phyloP scores from a whole-genome alignment of 2,797 vertebrate genomes.

The Podargus strigoides region DNA sequence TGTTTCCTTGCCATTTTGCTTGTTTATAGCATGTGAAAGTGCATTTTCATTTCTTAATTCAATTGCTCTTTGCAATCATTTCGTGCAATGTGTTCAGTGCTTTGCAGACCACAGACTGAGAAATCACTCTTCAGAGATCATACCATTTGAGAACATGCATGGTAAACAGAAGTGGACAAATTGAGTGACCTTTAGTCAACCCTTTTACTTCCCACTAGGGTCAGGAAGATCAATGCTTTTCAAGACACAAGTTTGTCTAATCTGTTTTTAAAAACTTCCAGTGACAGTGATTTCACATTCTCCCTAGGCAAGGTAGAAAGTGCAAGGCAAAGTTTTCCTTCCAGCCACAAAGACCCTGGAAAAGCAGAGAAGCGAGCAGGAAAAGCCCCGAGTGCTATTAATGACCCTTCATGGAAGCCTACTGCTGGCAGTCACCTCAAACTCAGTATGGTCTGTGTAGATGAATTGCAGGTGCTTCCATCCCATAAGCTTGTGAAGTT shows the following conservation, averaged over 20 bases:
- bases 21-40: background rate
- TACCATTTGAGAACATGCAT: background rate
- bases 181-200: background rate
- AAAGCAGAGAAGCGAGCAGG: background rate
- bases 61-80: background rate
- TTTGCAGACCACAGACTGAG: background rate
- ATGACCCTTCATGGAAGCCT: background rate
- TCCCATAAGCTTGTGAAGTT: constrained; percentile 24
- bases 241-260: background rate
- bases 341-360: background rate
- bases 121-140: background rate
- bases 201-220: background rate
- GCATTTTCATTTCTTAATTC: background rate
- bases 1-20: background rate
- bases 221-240: background rate
- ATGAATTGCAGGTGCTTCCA: constrained; percentile 46
- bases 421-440: constrained; percentile 6
- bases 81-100: background rate
- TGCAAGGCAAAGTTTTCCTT: background rate
- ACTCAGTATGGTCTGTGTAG: background rate
- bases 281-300: background rate
- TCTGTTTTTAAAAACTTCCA: background rate
- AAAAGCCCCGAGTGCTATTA: background rate
- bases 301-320: background rate
- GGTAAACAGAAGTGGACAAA: background rate